These are phyloP conservation scores for Phenganax marumi DNA, from an alignment of 92 coral and sea anemone genomes.

Conservation along the genomic window DNA sequence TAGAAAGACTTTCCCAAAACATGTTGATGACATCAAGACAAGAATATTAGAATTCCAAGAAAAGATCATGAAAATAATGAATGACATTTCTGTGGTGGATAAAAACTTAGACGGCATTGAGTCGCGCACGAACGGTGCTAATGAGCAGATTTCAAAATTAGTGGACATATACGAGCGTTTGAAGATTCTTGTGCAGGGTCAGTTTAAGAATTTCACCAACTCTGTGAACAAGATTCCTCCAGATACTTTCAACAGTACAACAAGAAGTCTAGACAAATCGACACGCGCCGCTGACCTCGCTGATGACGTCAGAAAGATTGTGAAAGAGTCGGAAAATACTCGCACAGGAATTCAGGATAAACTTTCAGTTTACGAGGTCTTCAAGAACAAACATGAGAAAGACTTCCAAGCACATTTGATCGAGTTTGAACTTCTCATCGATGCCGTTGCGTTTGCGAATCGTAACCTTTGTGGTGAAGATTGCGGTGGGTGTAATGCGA, in stretches of 20 bases:
- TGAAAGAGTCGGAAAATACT: conserved; percentile 45
- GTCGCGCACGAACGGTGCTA: conserved; percentile 52
- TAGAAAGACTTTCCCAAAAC: conserved; percentile 72
- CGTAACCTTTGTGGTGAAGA: conserved; percentile 78
- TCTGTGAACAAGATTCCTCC: conserved; percentile 49
- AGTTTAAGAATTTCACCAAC: conserved; percentile 56
- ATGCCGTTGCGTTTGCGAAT: conserved; percentile 42
- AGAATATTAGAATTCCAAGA: conserved; percentile 47
- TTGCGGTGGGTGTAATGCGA: conserved; percentile 82
- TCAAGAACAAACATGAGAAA: conserved; percentile 22
- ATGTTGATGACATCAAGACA: conserved; percentile 63
- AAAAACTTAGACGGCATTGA: conserved; percentile 49
- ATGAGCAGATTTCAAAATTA: conserved; percentile 65
- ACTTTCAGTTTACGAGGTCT: conserved; percentile 28
- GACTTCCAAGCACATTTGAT: not conserved
- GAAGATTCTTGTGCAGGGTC: conserved; percentile 47
- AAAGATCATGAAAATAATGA: conserved; percentile 51
- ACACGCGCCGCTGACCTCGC: conserved; percentile 66
- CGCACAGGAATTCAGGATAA: conserved; percentile 53
- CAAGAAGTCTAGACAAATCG: conserved; percentile 65
- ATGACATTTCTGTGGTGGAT: conserved; percentile 45
- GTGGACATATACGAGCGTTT: conserved; percentile 63
- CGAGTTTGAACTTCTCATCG: not conserved
- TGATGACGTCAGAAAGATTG: conserved; percentile 27
- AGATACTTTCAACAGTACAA: conserved; percentile 68